Evolutionary conservation across 2,113 vertebrate genomes (phyloP), one percentile per base, ranked within the genome.

Genomic region (Phoxinus phoxinus): DNA sequence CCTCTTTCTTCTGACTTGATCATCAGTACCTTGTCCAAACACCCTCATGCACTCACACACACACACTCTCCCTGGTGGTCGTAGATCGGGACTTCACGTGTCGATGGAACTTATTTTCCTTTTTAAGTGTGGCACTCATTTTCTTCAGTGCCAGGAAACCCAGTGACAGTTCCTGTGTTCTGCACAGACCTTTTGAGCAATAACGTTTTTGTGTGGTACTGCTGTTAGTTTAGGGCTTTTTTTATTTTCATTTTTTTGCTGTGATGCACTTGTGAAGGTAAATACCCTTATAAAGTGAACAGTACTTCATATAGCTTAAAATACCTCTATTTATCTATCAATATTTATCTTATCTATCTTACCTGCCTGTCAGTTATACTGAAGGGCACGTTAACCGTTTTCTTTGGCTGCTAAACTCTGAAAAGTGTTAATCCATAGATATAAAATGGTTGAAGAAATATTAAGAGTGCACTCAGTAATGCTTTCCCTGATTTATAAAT

Each of bases 321-420:
- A 94, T 94, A 93, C 92, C 93, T 94, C 94, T 93, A 84, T 67
- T 88, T 92, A 48, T 82, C 80, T 76, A 56, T 56, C 53, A 56
- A 56, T 93, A 82, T 32, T 87, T 92, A 19, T 81, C 79, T 37
- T 76, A 32, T 21, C 89, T 91, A 87, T 90, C 91, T 86, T 15
- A 37, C 67, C 23, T 41, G 86, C 93, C 93, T 93, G 92, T 93
- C 92, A 89, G 89, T 87, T 90, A 27, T 89, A 85, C 56, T 91
- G 87, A 85, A 88, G 91, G 92, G 90, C 91, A 92, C 92, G 90
- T 89, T 84, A 85, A 87, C 89, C 89, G 88, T 93, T 90, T 85
- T 30, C 89, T 93, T 92, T 92, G 91, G 94, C 94, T 94, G 94
- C 93, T 95, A 93, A 89, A 92, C 91, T 92, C 84, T 48, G 41